phyloP scores from a whole-genome alignment of 2,888 invertebrate genomes.

The Agonopterix subpropinquella region DNA sequence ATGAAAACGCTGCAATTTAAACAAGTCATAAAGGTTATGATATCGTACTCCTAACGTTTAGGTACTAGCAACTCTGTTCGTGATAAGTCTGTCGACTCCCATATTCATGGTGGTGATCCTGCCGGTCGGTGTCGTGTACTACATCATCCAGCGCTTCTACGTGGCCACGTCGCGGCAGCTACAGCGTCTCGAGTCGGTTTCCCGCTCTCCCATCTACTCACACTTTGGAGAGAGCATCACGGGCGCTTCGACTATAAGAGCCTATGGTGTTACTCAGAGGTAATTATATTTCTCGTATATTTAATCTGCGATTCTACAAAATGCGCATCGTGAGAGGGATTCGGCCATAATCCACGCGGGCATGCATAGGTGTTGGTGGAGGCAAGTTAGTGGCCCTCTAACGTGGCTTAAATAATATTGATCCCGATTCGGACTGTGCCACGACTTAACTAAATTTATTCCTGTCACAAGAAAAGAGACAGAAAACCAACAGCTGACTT shows the following conservation, averaged over 20 bases:
- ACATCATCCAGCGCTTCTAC: slow-evolving; percentile 94
- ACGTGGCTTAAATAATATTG: no score
- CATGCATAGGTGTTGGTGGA: no score
- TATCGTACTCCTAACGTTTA: slow-evolving; percentile 35
- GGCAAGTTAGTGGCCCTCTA: no score
- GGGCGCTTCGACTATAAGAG: slow-evolving; percentile 89
- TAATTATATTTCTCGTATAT: slow-evolving; percentile 15
- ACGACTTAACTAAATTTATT: no score
- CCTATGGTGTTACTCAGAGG: slow-evolving; percentile 85
- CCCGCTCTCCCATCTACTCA: slow-evolving; percentile 96
- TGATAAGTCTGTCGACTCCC: slow-evolving; percentile 91
- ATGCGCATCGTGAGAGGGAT: no score
- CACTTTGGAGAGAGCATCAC: slow-evolving; percentile 97
- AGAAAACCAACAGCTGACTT: no score
- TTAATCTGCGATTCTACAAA: no score
- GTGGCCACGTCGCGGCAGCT: slow-evolving; percentile 95
- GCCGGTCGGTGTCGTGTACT: slow-evolving; percentile 88
- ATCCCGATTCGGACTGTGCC: no score
- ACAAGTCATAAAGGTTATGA: no score
- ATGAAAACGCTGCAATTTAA: no score
- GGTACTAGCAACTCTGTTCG: slow-evolving; percentile 90
- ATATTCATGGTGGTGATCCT: slow-evolving; percentile 86
- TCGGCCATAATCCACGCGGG: no score
- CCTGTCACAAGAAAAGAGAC: no score
- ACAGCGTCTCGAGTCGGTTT: slow-evolving; percentile 94